phyloP scores from a whole-genome alignment of 1,140 invertebrate species.

The Leptopilina boulardi region DNA sequence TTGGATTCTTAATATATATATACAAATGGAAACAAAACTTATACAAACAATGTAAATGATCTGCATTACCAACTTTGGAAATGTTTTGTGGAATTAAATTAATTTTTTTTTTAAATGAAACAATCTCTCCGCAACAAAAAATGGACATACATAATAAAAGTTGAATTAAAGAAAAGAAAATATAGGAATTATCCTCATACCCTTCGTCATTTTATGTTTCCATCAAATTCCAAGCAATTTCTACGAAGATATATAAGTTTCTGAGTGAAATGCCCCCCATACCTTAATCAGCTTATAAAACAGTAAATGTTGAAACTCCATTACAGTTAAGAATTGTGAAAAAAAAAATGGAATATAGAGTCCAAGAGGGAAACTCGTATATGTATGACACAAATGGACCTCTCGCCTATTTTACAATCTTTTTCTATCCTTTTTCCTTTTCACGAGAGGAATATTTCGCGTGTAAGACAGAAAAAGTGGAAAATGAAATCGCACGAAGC shows the following conservation, averaged over 20 bases:
- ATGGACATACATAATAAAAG: not conserved
- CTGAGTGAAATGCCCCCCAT: not conserved
- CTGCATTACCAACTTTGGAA: not conserved
- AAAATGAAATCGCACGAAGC: conserved; percentile 25
- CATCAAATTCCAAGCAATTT: not conserved
- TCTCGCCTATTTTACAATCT: not conserved
- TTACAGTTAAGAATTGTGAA: conserved; percentile 32
- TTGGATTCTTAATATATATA: conserved; percentile 14
- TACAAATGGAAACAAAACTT: not conserved
- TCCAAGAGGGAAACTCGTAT: not conserved
- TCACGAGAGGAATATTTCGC: conserved; percentile 2
- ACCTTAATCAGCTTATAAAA: conserved; percentile 46
- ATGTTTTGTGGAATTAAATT: not conserved
- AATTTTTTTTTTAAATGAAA: not conserved
- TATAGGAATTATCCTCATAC: not conserved
- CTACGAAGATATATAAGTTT: not conserved
- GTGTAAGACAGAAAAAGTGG: conserved; percentile 17
- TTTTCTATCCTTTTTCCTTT: not conserved
- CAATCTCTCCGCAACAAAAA: not conserved
- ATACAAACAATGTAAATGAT: conserved; percentile 1
- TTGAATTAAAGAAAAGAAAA: not conserved
- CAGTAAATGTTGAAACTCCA: conserved; percentile 45
- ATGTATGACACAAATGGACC: conserved; percentile 20
- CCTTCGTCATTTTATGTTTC: not conserved
- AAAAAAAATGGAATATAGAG: not conserved